Evolutionary conservation across 2,113 vertebrate genomes (phyloP).

Genomic region (Podocnemis expansa): DNA sequence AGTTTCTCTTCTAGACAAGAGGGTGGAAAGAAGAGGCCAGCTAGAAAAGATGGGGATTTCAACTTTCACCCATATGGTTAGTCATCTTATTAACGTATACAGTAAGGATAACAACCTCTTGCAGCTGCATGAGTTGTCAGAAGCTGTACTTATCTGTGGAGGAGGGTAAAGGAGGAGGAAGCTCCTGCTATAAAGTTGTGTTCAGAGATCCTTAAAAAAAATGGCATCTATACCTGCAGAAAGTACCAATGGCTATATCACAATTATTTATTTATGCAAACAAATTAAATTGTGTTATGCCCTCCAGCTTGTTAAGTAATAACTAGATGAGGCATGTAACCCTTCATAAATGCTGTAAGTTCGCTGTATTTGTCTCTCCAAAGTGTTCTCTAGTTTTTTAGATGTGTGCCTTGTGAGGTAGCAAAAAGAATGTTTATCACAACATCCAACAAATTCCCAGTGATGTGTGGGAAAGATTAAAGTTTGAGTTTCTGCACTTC

Average conservation of each 20-base stretch:
- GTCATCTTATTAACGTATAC: not conserved
- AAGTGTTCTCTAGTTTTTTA: not conserved
- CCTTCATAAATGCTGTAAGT: not conserved
- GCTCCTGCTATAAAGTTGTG: not conserved
- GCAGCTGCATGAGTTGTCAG: not conserved
- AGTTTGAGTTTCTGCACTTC: not conserved
- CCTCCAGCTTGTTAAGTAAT: not conserved
- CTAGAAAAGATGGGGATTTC: not conserved
- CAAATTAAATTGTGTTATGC: not conserved
- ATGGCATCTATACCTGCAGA: not conserved
- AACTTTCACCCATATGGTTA: not conserved
- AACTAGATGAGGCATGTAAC: not conserved
- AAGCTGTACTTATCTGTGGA: not conserved
- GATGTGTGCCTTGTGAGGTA: not conserved
- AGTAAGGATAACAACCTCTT: not conserved
- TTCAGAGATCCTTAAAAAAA: not conserved
- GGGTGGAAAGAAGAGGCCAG: not conserved
- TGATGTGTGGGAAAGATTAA: not conserved
- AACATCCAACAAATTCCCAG: not conserved
- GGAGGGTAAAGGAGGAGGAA: not conserved
- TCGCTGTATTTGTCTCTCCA: not conserved
- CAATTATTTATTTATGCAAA: not conserved
- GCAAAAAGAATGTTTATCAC: not conserved
- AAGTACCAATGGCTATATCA: not conserved
- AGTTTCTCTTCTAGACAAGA: not conserved